Conservation (phyloP, 1,140 invertebrate genomes). For the Lordiphosa collinella region DNA sequence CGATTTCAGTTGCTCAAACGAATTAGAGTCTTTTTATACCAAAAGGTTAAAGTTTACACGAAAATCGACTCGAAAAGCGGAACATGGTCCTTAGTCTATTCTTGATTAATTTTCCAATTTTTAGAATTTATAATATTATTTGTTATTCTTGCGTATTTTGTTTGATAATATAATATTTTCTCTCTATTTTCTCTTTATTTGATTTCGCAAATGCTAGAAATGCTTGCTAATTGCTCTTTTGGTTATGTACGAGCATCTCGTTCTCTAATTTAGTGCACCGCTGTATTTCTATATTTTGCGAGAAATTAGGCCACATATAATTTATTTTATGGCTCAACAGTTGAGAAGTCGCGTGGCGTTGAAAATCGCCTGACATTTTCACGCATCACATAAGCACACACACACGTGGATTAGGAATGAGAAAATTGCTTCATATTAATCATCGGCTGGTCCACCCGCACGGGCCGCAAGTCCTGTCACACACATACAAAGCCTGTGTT, state of each 20-base stretch:
- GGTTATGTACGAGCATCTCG: background rate
- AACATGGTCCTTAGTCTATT: too few species aligned
- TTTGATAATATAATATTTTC: too few species aligned
- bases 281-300: background rate
- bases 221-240: too few species aligned
- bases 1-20: too few species aligned
- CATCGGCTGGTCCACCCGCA: constrained; percentile 47
- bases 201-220: too few species aligned
- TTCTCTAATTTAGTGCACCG: constrained; percentile 4
- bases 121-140: too few species aligned
- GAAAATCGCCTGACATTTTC: constrained; percentile 54
- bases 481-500: constrained; percentile 36
- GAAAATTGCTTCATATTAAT: constrained; percentile 64
- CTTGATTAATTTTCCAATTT: too few species aligned
- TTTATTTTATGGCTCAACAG: constrained; percentile 28
- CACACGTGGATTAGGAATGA: constrained; percentile 5
- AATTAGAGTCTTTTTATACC: too few species aligned
- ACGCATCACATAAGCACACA: constrained; percentile 23
- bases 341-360: constrained; percentile 10
- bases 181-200: too few species aligned
- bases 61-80: too few species aligned
- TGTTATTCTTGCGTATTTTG: too few species aligned
- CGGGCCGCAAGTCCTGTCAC: constrained; percentile 49
- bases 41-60: too few species aligned
- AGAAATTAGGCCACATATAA: background rate